These are phyloP conservation scores for Eptesicus fuscus DNA, from an alignment of 2,113 vertebrate species.

Conservation along the genomic window DNA sequence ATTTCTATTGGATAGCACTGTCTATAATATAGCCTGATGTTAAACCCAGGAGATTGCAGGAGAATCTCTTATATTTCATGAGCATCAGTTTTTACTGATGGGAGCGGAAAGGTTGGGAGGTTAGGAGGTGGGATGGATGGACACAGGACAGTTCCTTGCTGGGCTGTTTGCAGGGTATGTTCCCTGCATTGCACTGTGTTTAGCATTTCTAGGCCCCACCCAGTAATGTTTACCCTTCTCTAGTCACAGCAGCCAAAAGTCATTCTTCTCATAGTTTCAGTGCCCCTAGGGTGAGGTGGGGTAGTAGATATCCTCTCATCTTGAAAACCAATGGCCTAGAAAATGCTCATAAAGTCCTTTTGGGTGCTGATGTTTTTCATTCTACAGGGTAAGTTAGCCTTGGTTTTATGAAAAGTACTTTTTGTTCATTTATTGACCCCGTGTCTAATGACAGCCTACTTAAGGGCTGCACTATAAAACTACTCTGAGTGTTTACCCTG, in stretches of 20 bases:
- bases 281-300: not conserved
- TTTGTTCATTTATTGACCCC: not conserved
- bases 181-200: not conserved
- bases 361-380: not conserved
- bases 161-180: not conserved
- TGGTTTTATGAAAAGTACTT: slow-evolving; percentile 1
- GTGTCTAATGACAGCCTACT: not conserved
- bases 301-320: not conserved
- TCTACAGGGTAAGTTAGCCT: not conserved
- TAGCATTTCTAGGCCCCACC: not conserved
- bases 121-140: not conserved
- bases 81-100: not conserved
- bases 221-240: not conserved
- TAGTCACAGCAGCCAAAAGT: not conserved
- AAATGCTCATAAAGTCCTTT: not conserved
- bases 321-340: not conserved
- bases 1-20: not conserved
- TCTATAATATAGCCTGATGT: not conserved
- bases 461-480: not conserved
- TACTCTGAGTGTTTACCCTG: not conserved
- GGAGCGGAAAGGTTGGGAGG: not conserved
- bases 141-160: not conserved
- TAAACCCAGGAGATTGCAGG: not conserved
- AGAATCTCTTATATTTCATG: not conserved
- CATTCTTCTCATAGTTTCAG: not conserved